phyloP scores from a whole-genome alignment of 2,113 vertebrate genomes.

The Nettapus auritus region DNA sequence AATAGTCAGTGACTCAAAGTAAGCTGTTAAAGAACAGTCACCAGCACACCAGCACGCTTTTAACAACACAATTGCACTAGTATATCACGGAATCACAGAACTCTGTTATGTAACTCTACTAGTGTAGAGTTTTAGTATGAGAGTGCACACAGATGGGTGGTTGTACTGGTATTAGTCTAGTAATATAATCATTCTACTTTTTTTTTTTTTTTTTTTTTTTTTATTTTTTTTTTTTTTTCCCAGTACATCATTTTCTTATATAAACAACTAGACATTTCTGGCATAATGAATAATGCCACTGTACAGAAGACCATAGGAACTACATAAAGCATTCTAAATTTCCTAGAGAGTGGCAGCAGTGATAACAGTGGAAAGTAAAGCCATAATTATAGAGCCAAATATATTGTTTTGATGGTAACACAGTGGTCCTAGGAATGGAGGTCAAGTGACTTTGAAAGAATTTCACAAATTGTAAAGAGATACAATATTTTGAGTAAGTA shows the following conservation, averaged over 20 bases:
- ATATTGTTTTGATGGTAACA: background rate
- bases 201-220: background rate
- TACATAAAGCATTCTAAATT: background rate
- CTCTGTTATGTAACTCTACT: background rate
- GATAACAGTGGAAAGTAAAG: background rate
- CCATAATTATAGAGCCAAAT: background rate
- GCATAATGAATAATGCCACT: background rate
- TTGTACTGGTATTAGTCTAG: background rate
- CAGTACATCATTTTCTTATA: background rate
- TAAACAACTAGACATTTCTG: background rate
- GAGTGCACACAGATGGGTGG: no score
- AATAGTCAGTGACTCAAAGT: background rate
- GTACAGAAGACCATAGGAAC: background rate
- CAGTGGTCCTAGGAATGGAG: background rate
- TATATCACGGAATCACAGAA: no score
- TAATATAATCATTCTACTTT: background rate
- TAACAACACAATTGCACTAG: background rate
- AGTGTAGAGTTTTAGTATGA: background rate
- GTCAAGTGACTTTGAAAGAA: background rate
- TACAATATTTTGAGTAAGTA: background rate
- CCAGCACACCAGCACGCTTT: no score
- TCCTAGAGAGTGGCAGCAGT: background rate
- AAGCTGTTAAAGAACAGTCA: background rate
- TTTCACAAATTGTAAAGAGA: background rate
- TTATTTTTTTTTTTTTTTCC: background rate